Conservation (phyloP, 1,140 invertebrate genomes). For the Drosophila grimshawi region DNA sequence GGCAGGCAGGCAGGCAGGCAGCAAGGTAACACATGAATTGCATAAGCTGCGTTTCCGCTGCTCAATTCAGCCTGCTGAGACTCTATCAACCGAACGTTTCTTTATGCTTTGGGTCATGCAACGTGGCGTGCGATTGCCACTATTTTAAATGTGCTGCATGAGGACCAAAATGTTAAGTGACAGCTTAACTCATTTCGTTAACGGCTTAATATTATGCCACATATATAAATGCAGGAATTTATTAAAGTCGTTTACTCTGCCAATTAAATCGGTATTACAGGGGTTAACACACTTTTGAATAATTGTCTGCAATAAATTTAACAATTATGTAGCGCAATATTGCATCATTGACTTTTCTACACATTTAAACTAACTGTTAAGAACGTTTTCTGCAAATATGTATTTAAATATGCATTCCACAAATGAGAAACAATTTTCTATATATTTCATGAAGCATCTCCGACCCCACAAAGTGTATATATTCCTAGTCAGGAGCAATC, state of each 20-base stretch:
- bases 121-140: constrained; percentile 1
- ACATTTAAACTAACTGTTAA: too few relatives aligned
- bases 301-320: too few relatives aligned
- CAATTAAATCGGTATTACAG: constrained; percentile 42
- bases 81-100: constrained; percentile 47
- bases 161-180: constrained; percentile 50
- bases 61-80: constrained; percentile 44
- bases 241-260: constrained; percentile 23
- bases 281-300: not conserved
- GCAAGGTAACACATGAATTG: constrained; percentile 34
- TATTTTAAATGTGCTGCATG: constrained; percentile 3
- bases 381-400: too few relatives aligned
- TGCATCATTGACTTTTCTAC: too few relatives aligned
- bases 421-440: too few relatives aligned
- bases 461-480: too few relatives aligned
- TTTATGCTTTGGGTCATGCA: constrained; percentile 7
- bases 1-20: not conserved
- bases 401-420: too few relatives aligned
- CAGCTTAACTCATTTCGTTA: constrained; percentile 45
- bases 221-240: constrained; percentile 28
- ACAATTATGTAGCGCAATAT: too few relatives aligned
- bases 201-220: constrained; percentile 48
- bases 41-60: constrained; percentile 63
- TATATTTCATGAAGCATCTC: too few relatives aligned
- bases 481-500: too few relatives aligned